Percentiles rank a stretch among this genome's conserved stretches.
These are phyloP conservation scores for Parochlus steinenii DNA, from an alignment of 2,888 invertebrate genomes.

Conservation along the genomic window DNA sequence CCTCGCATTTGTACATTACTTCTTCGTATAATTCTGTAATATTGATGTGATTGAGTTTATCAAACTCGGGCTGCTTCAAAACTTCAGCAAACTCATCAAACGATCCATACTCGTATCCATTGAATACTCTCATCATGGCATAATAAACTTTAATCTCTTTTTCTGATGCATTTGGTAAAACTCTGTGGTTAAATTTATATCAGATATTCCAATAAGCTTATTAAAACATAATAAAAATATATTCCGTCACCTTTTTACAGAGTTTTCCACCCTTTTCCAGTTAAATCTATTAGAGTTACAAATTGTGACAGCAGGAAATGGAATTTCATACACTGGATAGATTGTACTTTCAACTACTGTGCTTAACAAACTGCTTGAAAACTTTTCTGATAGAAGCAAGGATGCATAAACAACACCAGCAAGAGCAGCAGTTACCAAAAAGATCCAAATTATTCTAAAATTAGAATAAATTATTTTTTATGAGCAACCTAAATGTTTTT, in stretches of 20 bases:
- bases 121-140: not conserved
- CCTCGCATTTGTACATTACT: conserved; percentile 17
- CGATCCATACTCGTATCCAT: conserved; percentile 9
- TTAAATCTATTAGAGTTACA: conserved; percentile 26
- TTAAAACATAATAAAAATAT: too few relatives aligned
- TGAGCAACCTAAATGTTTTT: too few relatives aligned
- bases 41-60: conserved; percentile 4
- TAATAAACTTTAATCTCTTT: not conserved
- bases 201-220: too few relatives aligned
- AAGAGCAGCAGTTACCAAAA: conserved; percentile 21
- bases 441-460: conserved; percentile 22
- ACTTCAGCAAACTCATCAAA: conserved; percentile 8
- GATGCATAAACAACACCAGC: conserved; percentile 23
- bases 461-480: too few relatives aligned
- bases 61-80: not conserved
- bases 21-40: conserved; percentile 3
- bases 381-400: conserved; percentile 23
- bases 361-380: conserved; percentile 20
- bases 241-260: conserved; percentile 16
- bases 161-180: too few relatives aligned
- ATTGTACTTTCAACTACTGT: conserved; percentile 27
- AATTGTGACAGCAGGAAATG: conserved; percentile 25
- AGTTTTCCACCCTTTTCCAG: conserved; percentile 22
- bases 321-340: conserved; percentile 24
- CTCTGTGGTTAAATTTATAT: too few relatives aligned